Conservation (phyloP, 2,113 vertebrate species). For the Pelecanoides urinatrix region DNA sequence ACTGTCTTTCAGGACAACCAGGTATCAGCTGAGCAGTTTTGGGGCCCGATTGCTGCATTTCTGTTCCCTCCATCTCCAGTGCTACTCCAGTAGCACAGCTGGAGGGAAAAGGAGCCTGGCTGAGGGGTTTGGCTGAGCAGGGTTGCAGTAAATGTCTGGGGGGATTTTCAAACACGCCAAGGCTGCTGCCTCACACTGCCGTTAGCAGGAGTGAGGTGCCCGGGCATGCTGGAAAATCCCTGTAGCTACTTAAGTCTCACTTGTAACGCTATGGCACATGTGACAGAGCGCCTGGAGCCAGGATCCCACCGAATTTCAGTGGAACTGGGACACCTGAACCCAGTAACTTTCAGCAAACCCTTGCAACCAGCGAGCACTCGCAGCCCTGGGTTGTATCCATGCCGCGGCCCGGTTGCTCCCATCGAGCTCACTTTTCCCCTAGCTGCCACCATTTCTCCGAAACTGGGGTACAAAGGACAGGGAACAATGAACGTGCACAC, state of each 20-base stretch:
- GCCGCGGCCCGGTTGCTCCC: background rate
- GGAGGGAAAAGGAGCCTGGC: background rate
- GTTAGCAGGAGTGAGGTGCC: background rate
- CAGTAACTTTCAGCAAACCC: background rate
- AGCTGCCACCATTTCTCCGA: background rate
- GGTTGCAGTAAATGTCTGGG: background rate
- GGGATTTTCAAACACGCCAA: background rate
- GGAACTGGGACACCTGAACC: background rate
- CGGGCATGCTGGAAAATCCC: background rate
- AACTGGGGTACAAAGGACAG: background rate
- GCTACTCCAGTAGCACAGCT: background rate
- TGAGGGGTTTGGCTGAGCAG: background rate
- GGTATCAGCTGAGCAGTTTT: background rate
- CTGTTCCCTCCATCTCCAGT: background rate
- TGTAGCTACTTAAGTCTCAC: background rate
- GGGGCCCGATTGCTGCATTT: background rate
- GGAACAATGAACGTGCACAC: fast-evolving
- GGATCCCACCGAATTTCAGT: background rate
- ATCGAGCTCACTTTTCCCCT: background rate
- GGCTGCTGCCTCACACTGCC: background rate
- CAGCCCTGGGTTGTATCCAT: background rate
- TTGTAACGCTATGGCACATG: background rate
- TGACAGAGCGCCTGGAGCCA: background rate
- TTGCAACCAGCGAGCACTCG: background rate
- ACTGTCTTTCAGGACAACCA: background rate